Base-by-base conservation (phyloP, 2,113 vertebrate species). In the Nymphicus hollandicus region DNA sequence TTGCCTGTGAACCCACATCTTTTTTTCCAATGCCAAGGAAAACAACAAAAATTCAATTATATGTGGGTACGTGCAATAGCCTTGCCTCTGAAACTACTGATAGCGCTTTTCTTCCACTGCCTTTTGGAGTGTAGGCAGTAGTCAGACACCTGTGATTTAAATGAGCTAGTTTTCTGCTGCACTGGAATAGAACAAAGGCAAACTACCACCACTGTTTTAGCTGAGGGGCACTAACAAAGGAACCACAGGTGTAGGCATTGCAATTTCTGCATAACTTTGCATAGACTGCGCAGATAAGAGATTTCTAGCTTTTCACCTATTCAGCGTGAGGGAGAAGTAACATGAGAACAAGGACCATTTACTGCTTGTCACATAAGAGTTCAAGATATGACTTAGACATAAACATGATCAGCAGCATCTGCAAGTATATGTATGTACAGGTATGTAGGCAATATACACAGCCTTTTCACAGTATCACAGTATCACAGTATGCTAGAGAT, bases 111-210 rank as follows among this genome's bases (percentile, higher is more conserved):
- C 31, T 85, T 73, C 52, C 68, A 29, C 55, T 50, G 58, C 25
- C 16, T 83, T 81, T 90, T 25, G 25, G 50, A 55, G 17, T 33
- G 50, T 6, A 77, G 31, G 86, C 46, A 74, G 25, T 29, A 71
- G 41, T 31, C 86, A 88, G n/a, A 37, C 82, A 93, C 80, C 68
- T 77, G 82, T 81, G 68, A 60, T 58, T 91, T 77, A 88, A 94
- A 93, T 20, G 37, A 86, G n/a, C 37, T 66, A 90, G 66, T 88
- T 95, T 97, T 90, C 79, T 94, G 63, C 85, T 86, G 85, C 2
- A 2, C 10, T 86, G 71, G 49, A 88, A 55, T 7, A 93, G 86
- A 95, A 91, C 64, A 92, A 95, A 93, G 85, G 81, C n/a, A 9
- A 63, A 25, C 12, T 90, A 53, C 49, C 46, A 25, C 15, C 1